Conservation (phyloP, 1,140 invertebrate species). For the Chlorops oryzae region DNA sequence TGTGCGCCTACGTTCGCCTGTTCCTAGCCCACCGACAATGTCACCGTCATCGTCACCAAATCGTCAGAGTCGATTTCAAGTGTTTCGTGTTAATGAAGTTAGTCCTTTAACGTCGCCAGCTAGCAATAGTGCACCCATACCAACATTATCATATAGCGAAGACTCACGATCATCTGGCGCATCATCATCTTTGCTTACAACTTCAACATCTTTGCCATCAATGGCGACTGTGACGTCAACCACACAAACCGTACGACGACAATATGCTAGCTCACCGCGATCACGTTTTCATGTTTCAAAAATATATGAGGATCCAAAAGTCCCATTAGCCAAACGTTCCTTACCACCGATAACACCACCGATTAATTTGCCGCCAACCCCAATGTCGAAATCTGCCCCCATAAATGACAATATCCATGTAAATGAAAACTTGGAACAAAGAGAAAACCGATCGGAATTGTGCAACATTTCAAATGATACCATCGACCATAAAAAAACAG, state of each 20-base stretch:
- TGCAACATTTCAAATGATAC: too few relatives aligned
- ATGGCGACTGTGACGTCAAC: constrained; percentile 42
- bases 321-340: constrained; percentile 25
- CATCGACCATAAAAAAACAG: too few relatives aligned
- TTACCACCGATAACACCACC: constrained; percentile 36
- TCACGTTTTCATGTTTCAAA: constrained; percentile 41
- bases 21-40: constrained; percentile 62
- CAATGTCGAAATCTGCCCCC: constrained; percentile 32
- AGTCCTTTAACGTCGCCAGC: constrained; percentile 40
- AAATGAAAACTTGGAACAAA: too few relatives aligned
- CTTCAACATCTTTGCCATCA: constrained; percentile 39
- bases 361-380: constrained; percentile 36
- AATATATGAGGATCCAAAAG: constrained; percentile 40
- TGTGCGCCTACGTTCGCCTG: constrained; percentile 58
- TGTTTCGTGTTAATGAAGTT: constrained; percentile 52
- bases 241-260: constrained; percentile 36
- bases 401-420: not conserved
- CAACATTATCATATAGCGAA: constrained; percentile 17
- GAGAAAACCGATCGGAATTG: too few relatives aligned
- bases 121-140: constrained; percentile 41
- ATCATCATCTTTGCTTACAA: constrained; percentile 22
- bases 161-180: not conserved
- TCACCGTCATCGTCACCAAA: constrained; percentile 64
- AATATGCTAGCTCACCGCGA: constrained; percentile 37
- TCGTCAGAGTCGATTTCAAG: constrained; percentile 55